Evolutionary conservation across 1,140 invertebrate species (phyloP), one percentile per base, ranked within the genome.

Genomic region (Galendromus occidentalis): DNA sequence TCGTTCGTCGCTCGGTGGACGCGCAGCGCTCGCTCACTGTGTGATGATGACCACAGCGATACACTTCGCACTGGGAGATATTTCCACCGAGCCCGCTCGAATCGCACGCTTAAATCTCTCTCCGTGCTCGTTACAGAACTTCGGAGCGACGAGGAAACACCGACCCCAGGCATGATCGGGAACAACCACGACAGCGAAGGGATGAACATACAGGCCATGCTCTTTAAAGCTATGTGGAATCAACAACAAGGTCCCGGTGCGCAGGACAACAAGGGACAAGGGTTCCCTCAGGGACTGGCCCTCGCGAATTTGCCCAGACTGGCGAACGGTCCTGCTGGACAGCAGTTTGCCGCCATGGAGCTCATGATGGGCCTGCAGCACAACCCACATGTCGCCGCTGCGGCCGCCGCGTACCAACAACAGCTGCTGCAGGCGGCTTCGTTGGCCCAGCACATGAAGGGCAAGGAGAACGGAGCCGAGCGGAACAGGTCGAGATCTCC

Each of bases 171-270:
- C 51, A 14, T 59, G 2, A 59, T 14, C 51, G 51, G 51, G 14
- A 59, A 29, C 14, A 33, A 33, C 51, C 14, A 25, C 22, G 51
- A 59, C 22, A 22, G 25, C 2, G 51, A 59, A 1, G 33, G 51
- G 14, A 59, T 59, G 51, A 59, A 59, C 51, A 59, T 59, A 14
- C 51, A 59, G 51, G 51, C 51, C 4, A 59, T 59, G 51, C 51
- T 59, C 25, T 59, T 59, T 22, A 59, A 59, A 33, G 51, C 51
- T 14, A 59, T 59, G 51, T 59, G 51, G 51, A 59, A 33, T 9
- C 51, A 59, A 33, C 25, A 33, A 25, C 25, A 33, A 6, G 51
- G 51, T 25, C 51, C 25, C 4, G 51, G 51, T 25, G 51, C 25
- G 14, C 51, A 25, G 14, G 33, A 59, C 4, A 22, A 22, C 22